Percentiles rank a stretch among this genome's conserved stretches.
phyloP scores from a whole-genome alignment of 2,888 invertebrate species.

The Monopis laevigella region DNA sequence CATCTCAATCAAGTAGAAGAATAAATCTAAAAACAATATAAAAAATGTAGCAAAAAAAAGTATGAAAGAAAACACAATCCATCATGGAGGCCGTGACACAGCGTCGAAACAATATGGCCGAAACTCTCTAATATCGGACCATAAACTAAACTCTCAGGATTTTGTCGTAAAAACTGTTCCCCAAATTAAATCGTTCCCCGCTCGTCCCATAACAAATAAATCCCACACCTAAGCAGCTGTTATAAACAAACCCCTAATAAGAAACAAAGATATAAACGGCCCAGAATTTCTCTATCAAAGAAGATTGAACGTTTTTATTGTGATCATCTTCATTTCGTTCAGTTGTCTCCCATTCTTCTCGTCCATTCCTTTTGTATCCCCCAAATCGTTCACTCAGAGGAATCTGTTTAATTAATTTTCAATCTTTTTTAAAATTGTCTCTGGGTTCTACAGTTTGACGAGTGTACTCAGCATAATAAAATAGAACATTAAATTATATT shows the following conservation, averaged over 20 bases:
- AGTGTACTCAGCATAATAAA: no score
- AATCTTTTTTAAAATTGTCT: no score
- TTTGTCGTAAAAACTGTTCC: conserved; percentile 1
- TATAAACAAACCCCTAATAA: not conserved
- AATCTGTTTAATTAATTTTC: conserved; percentile 4
- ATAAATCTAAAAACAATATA: no score
- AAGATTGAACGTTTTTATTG: conserved; percentile 8
- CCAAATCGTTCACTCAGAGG: not conserved
- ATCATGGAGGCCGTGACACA: no score
- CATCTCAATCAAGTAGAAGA: no score
- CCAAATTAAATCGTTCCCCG: conserved; percentile 1
- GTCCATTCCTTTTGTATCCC: not conserved
- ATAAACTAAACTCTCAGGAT: no score
- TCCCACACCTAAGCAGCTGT: not conserved
- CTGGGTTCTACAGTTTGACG: no score
- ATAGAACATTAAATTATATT: no score
- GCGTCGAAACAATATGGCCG: no score
- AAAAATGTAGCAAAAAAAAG: no score
- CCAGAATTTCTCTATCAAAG: not conserved
- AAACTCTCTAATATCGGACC: no score
- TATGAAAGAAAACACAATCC: no score
- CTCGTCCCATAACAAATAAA: not conserved
- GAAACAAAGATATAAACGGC: conserved; percentile 4
- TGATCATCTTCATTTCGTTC: conserved; percentile 3
- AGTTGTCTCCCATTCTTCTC: conserved; percentile 1